Evolutionary conservation across 2,113 vertebrate genomes (phyloP).

Genomic region (Paratilapia polleni): DNA sequence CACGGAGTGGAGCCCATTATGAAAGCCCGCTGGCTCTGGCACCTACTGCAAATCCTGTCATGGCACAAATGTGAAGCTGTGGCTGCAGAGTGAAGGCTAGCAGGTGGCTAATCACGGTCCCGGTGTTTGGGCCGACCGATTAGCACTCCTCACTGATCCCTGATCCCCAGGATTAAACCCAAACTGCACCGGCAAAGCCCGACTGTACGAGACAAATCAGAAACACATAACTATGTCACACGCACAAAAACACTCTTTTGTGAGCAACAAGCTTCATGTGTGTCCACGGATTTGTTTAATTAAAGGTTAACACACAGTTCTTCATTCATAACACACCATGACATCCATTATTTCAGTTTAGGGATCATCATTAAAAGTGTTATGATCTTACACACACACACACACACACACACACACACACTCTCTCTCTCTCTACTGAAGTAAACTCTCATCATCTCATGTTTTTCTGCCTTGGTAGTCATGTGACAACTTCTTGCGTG

Average conservation of each 20-base stretch:
- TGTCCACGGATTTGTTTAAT: neutral
- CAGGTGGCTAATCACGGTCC: slow-evolving; percentile 32
- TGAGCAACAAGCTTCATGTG: neutral
- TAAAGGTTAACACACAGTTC: neutral
- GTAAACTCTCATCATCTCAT: neutral
- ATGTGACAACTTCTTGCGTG: neutral
- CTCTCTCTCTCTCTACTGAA: fast-evolving
- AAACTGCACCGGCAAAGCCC: slow-evolving; percentile 23
- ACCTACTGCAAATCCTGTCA: slow-evolving; percentile 76
- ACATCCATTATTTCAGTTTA: too few relatives aligned
- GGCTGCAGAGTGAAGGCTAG: slow-evolving; percentile 45
- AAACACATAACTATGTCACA: neutral
- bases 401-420: neutral
- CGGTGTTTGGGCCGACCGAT: slow-evolving; percentile 55
- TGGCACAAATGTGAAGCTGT: slow-evolving; percentile 62
- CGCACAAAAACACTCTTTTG: neutral
- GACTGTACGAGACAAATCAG: neutral
- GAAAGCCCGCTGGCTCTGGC: slow-evolving; percentile 59
- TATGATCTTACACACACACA: neutral
- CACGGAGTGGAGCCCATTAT: slow-evolving; percentile 72
- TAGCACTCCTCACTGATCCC: slow-evolving; percentile 54
- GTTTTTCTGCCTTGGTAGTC: neutral
- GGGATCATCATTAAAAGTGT: fast-evolving
- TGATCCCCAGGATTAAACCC: slow-evolving; percentile 29
- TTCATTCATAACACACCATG: neutral